Evolutionary conservation across 2,888 invertebrate species (phyloP).

Genomic region (Polyploca ridens): DNA sequence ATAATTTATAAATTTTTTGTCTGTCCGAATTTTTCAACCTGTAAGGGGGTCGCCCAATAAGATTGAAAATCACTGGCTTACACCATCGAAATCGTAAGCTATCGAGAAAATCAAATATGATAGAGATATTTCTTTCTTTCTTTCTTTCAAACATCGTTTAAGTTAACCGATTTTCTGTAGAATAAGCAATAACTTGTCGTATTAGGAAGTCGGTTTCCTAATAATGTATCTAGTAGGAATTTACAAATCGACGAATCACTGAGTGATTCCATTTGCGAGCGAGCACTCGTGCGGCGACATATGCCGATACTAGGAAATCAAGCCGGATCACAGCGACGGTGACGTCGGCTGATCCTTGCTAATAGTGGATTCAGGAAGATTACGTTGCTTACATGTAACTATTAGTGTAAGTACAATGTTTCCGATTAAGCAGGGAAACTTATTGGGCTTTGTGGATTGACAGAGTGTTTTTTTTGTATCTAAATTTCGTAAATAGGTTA

Average conservation of each 20-base stretch:
- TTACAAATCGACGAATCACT: background rate
- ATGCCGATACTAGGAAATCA: background rate
- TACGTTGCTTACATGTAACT: background rate
- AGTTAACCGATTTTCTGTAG: background rate
- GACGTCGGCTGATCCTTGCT: background rate
- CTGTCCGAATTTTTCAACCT: too few species aligned
- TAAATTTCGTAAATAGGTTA: too few species aligned
- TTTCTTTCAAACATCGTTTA: background rate
- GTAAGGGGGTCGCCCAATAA: too few species aligned
- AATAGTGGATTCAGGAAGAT: background rate
- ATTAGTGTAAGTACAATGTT: background rate
- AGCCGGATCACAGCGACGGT: background rate
- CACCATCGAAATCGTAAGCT: background rate
- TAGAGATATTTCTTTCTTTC: too few species aligned
- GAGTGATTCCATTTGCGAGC: constrained; percentile 3
- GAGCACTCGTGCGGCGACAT: background rate
- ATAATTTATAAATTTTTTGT: too few species aligned
- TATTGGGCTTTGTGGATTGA: too few species aligned
- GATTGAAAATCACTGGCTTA: too few species aligned
- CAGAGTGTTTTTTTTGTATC: too few species aligned
- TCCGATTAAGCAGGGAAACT: background rate
- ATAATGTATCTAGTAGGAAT: background rate
- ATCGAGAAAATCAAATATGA: background rate
- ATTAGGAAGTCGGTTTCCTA: background rate
- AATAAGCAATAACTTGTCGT: background rate